These are phyloP conservation scores for Apodemia hepburni DNA, from an alignment of 2,888 invertebrate genomes.

Conservation along the genomic window DNA sequence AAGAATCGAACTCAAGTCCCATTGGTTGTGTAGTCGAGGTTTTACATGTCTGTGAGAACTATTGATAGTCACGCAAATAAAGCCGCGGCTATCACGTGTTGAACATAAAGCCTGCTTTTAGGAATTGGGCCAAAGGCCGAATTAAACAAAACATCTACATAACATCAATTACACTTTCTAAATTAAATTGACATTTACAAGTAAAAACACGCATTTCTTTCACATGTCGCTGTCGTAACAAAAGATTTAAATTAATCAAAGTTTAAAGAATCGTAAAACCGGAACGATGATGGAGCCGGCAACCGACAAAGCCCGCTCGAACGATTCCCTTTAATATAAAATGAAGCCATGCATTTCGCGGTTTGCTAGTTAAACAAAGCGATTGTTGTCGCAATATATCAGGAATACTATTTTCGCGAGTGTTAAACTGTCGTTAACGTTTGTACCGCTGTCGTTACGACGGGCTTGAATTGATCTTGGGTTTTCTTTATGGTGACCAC, in stretches of 20 bases:
- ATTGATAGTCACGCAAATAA: too few relatives aligned
- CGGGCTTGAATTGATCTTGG: not conserved
- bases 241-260: not conserved
- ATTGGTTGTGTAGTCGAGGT: too few relatives aligned
- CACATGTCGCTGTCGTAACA: not conserved
- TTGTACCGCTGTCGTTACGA: not conserved
- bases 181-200: too few relatives aligned
- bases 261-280: constrained; percentile 3
- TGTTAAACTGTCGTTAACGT: not conserved
- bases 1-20: too few relatives aligned
- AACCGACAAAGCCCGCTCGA: not conserved
- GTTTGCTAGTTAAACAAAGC: constrained; percentile 8
- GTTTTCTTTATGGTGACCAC: not conserved
- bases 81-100: too few relatives aligned
- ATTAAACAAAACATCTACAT: too few relatives aligned
- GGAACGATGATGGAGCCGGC: not conserved
- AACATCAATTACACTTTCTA: too few relatives aligned
- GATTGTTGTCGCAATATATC: constrained; percentile 5
- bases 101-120: too few relatives aligned
- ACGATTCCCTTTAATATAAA: not conserved
- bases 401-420: not conserved
- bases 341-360: constrained; percentile 4
- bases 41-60: too few relatives aligned
- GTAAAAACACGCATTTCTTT: too few relatives aligned
- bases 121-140: too few relatives aligned